Conservation (phyloP, 2,888 invertebrate genomes). For the Rosalia funebris region DNA sequence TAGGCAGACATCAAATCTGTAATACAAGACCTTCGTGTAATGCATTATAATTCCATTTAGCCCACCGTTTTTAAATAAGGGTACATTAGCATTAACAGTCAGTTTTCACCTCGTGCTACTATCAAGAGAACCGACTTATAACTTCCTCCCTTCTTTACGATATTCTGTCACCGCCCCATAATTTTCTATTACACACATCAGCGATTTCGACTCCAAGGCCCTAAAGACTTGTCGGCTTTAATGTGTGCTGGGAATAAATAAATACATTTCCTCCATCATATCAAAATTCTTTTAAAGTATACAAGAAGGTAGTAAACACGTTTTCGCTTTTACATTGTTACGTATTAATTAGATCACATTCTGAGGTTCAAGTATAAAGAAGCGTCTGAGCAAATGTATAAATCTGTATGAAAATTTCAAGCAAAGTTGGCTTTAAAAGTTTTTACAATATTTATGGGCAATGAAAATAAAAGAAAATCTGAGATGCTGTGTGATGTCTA, state of each 20-base stretch:
- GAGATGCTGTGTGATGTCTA: too few species aligned
- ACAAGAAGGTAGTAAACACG: constrained; percentile 14
- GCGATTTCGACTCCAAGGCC: constrained; percentile 26
- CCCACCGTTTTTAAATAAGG: not conserved
- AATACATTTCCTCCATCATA: constrained; percentile 19
- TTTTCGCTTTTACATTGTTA: constrained; percentile 21
- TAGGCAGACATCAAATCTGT: not conserved
- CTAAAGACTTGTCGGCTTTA: constrained; percentile 26
- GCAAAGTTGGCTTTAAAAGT: too few species aligned
- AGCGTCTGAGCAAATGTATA: too few species aligned
- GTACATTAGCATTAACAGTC: constrained; percentile 2
- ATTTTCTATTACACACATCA: constrained; percentile 30
- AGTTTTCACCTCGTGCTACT: constrained; percentile 10
- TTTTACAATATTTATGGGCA: too few species aligned
- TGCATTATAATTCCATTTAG: not conserved
- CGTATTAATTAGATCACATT: too few species aligned
- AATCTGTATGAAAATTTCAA: too few species aligned
- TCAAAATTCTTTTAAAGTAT: constrained; percentile 20
- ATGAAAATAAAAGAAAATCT: too few species aligned
- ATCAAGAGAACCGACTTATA: constrained; percentile 9
- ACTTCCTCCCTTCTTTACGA: constrained; percentile 27
- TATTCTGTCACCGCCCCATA: constrained; percentile 28
- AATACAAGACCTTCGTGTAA: not conserved
- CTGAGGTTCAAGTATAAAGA: too few species aligned
- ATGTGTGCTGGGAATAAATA: constrained; percentile 28